Evolutionary conservation across 2,797 vertebrate species (phyloP), one percentile per base, ranked within the genome.

Genomic region (Alauda arvensis): DNA sequence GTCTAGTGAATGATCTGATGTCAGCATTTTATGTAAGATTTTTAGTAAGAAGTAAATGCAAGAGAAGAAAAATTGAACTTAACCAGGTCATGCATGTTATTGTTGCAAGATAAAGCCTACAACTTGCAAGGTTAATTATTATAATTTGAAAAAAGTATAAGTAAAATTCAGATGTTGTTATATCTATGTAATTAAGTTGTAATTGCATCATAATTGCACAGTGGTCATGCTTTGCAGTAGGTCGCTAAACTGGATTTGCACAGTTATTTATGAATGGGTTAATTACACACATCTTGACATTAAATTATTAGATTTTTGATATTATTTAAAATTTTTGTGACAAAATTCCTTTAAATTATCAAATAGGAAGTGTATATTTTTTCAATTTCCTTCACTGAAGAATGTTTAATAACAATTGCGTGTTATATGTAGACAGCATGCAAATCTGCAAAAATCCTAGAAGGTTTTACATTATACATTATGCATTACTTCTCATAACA

Each of bases 171-270:
- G 87, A 90, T 89, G 61, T 48, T 87, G 42, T 70, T 93, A 67
- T 91, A 70, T 65, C 77, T 87, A 26, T 82, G 77, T 77, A 92
- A 87, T 87, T 93, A 89, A 77, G 57, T 77, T 84, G 67, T 37
- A 94, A 90, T 90, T 90, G 70, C 70, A 89, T 20, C 46, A 55
- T 91, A 91, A 93, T 93, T 91, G 53, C 75, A 61, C 49, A n/a
- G 67, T 59, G 68, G 75, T 94, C 83, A 90, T 82, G 8, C 77
- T 84, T 90, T 84, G 46, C 70, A 24, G 23, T 65, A 61, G 71
- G 80, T 86, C 3, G 2, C 51, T 77, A 68, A 87, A 81, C n/a
- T 66, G 63, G 24, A 72, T 88, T 89, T 85, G 51, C 40, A 55
- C 14, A 39, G 49, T 86, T 77, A 79, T 19, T 84, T 86, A 89